Base-by-base conservation (phyloP, 2,797 vertebrate genomes). In the Meriones psammophilus region DNA sequence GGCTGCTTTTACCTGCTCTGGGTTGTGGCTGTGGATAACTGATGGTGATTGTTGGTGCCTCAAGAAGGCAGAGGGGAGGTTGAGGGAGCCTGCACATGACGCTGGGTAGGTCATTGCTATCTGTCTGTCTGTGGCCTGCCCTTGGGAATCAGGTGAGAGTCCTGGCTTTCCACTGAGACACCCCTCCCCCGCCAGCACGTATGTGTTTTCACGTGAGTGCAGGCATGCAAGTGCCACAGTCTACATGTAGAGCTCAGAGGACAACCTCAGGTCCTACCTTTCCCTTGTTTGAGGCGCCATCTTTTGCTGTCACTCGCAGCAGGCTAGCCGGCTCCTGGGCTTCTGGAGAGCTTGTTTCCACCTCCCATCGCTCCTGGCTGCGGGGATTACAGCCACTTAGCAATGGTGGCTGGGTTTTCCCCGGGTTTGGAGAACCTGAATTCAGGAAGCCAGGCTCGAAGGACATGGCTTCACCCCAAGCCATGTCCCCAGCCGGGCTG, bases 41-140 rank as follows among this genome's bases (percentile, higher is more conserved):
- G 6, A 10, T 5, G 0, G 5, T 0, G 7, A 58, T 12, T 10
- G 36, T 2, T 4, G 84, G 46, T n/a, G 0, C 69, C 46, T 4
- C 0, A 13, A 26, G 24, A 36, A 54, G 80, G 15, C 24, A 3
- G 74, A 20, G 14, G 66, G 46, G 5, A 54, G 24, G 3, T 3
- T 6, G 12, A 64, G n/a, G 7, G 56, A 1, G 2, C 4, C 2
- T 1, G 3, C 1, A 1, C 18, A 1, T 42, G 7, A 5, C 0
- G 3, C 18, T 14, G 60, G 39, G 22, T 33, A 50, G 54, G 14
- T 30, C 36, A 10, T 39, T 83, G 2, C 36, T 9, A 26, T 8
- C 26, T 46, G 36, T 62, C 58, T 64, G 36, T 36, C 60, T 28
- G 33, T 42, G 30, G 5, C 71, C 83, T 69, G 73, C 8, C 3